Conservation (phyloP, 2,113 vertebrate genomes). For the Psophia crepitans region DNA sequence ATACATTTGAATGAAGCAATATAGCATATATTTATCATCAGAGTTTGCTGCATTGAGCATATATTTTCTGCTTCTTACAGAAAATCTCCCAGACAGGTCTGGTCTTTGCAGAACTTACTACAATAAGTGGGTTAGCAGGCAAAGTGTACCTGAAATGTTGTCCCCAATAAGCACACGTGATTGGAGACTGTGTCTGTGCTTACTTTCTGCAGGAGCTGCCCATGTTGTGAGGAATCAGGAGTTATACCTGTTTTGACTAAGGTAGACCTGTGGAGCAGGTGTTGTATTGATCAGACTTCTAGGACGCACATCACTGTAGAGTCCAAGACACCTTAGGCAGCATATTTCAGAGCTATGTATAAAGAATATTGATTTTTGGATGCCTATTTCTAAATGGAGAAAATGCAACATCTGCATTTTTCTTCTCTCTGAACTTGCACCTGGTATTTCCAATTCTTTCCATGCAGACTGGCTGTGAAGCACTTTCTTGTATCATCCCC, state of each 20-base stretch:
- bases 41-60: neutral
- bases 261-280: neutral
- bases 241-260: neutral
- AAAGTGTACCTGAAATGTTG: neutral
- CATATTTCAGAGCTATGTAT: slow-evolving; percentile 43
- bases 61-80: neutral
- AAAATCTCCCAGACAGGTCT: neutral
- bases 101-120: neutral
- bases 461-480: neutral
- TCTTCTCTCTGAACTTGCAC: slow-evolving; percentile 21
- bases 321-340: slow-evolving; percentile 50
- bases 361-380: slow-evolving; percentile 53
- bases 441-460: slow-evolving; percentile 11
- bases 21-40: neutral
- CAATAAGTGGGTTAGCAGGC: neutral
- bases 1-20: neutral
- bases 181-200: neutral
- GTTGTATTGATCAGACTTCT: slow-evolving; percentile 44
- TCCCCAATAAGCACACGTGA: neutral
- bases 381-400: slow-evolving; percentile 24
- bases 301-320: slow-evolving; percentile 21
- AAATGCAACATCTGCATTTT: slow-evolving; percentile 40
- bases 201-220: neutral
- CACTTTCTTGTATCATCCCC: neutral
- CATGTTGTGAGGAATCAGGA: neutral